Conservation (phyloP, 35 echinoderm and acorn worm species). For the Holothuria glaberrima region DNA sequence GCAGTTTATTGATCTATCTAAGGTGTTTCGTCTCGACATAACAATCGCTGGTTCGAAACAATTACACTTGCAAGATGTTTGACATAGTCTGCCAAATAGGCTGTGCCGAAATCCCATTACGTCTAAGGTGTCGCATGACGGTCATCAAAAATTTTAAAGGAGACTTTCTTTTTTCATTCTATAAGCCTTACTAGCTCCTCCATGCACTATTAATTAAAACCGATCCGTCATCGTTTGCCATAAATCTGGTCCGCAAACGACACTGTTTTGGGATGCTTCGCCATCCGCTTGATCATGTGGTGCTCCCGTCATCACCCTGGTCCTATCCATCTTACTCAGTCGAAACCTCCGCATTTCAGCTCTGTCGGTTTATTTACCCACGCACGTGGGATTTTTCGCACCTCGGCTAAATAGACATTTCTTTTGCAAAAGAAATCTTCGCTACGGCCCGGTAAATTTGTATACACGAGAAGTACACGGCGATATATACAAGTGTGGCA, state of each 20-base stretch:
- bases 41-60: too few relatives aligned
- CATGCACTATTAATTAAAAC: conserved; percentile 44
- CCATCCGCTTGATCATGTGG: conserved; percentile 46
- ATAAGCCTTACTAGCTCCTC: conserved; percentile 30
- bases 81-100: neutral
- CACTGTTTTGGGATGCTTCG: conserved; percentile 4
- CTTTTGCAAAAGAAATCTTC: conserved; percentile 62
- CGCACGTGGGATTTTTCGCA: conserved; percentile 60
- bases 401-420: conserved; percentile 63
- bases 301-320: conserved; percentile 45
- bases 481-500: conserved; percentile 59
- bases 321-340: conserved; percentile 33
- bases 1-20: too few relatives aligned
- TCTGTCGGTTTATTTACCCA: conserved; percentile 48
- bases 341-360: neutral
- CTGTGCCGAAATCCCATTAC: conserved; percentile 15
- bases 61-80: neutral
- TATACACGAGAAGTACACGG: conserved; percentile 52
- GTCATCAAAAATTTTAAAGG: neutral
- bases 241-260: conserved; percentile 46
- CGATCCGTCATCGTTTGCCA: conserved; percentile 50
- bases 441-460: conserved; percentile 51
- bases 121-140: neutral
- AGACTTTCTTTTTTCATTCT: neutral
- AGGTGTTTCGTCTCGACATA: too few relatives aligned